Conservation (phyloP, 1,140 invertebrate species). For the Neocloeon triangulifer region DNA sequence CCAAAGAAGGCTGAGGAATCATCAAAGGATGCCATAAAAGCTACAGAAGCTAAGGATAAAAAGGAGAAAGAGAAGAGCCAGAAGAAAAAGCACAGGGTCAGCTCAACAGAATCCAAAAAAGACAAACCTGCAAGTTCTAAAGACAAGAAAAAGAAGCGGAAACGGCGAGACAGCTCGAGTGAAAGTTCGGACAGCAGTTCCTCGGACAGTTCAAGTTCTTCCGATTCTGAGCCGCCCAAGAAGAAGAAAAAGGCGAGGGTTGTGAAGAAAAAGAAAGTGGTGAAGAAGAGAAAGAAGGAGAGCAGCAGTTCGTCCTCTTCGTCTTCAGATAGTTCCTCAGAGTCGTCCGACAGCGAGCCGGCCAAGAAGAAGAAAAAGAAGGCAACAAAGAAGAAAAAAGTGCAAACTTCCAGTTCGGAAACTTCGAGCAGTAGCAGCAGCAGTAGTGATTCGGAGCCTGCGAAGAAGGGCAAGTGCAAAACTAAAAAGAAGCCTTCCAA, state of each 20-base stretch:
- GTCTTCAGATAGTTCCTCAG: conserved; percentile 4
- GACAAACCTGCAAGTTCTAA: not conserved
- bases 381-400: not conserved
- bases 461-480: conserved; percentile 4
- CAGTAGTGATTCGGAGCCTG: too few species aligned
- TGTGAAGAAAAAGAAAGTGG: not conserved
- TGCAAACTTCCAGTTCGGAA: too few species aligned
- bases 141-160: conserved; percentile 2
- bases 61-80: not conserved
- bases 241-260: conserved; percentile 3
- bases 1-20: conserved; percentile 1
- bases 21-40: not conserved
- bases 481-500: conserved; percentile 1
- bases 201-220: not conserved
- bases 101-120: not conserved
- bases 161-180: too few species aligned
- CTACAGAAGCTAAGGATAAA: not conserved
- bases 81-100: conserved; percentile 1
- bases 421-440: too few species aligned
- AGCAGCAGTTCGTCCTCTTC: conserved; percentile 2
- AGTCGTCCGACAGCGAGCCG: too few species aligned
- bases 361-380: conserved; percentile 4
- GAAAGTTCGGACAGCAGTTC: conserved; percentile 1
- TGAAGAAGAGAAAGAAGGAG: conserved; percentile 3
- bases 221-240: not conserved